These are phyloP conservation scores for Megalonaias nervosa DNA, from an alignment of 1,140 invertebrate species.

Conservation along the genomic window DNA sequence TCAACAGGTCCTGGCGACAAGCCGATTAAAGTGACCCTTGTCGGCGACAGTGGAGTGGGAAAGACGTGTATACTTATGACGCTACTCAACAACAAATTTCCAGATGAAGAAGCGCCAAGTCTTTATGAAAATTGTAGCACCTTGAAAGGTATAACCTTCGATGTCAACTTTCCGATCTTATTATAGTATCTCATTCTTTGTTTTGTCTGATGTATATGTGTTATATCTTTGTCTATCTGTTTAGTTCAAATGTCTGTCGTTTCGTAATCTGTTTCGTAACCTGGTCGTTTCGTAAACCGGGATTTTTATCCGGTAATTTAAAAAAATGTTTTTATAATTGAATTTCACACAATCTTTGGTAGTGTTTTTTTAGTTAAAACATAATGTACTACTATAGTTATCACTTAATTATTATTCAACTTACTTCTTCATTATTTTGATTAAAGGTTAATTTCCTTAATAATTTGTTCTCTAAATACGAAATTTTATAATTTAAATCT, in stretches of 20 bases:
- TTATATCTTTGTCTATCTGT: not conserved
- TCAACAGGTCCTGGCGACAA: not conserved
- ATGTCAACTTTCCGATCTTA: not conserved
- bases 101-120: conserved; percentile 38
- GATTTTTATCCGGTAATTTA: too few relatives aligned
- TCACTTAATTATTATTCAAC: too few relatives aligned
- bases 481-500: too few relatives aligned
- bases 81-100: conserved; percentile 61
- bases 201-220: too few relatives aligned
- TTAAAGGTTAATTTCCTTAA: too few relatives aligned
- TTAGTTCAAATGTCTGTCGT: not conserved
- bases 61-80: conserved; percentile 85
- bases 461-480: too few relatives aligned
- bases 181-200: too few relatives aligned
- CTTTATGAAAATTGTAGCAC: conserved; percentile 43
- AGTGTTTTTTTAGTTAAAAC: too few relatives aligned
- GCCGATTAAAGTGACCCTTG: conserved; percentile 76
- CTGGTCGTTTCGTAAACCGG: not conserved
- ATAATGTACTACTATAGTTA: too few relatives aligned
- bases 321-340: too few relatives aligned
- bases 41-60: conserved; percentile 95
- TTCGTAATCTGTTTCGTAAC: not conserved
- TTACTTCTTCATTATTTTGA: too few relatives aligned
- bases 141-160: not conserved
- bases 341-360: too few relatives aligned